Percentiles rank a stretch among this genome's conserved stretches.
These are phyloP conservation scores for Paramormyrops kingsleyae DNA, from an alignment of 2,113 vertebrate genomes.

Conservation along the genomic window DNA sequence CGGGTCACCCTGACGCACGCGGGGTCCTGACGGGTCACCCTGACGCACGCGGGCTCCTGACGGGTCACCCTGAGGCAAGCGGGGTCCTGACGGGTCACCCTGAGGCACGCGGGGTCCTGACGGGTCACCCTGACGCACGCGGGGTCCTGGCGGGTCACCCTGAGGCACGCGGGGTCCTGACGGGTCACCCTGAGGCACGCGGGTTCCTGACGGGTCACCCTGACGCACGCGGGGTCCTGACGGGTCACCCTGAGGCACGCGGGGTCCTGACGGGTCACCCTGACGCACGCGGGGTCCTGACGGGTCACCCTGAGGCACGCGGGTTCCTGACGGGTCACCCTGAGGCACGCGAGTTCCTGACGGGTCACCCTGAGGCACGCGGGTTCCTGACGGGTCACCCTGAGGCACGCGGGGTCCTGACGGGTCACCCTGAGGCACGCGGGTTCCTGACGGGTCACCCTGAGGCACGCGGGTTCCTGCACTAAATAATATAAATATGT, in stretches of 20 bases:
- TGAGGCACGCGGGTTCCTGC: not conserved
- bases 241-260: accelerated
- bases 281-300: not conserved
- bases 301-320: accelerated
- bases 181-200: not conserved
- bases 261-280: not conserved
- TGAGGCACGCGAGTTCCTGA: not conserved
- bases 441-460: not conserved
- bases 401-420: not conserved
- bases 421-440: not conserved
- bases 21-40: not conserved
- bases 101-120: not conserved
- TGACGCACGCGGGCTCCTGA: not conserved
- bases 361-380: not conserved
- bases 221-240: not conserved
- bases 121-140: not conserved
- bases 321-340: not conserved
- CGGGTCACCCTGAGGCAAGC: not conserved
- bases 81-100: not conserved
- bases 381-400: not conserved
- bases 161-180: not conserved
- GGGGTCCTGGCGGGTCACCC: not conserved
- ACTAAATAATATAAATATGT: not conserved
- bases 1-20: not conserved
- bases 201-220: not conserved